A percentile compares a stretch with the other conserved stretches of the same genome.
Evolutionary conservation across 2,113 vertebrate species (phyloP).

Genomic region (Erythrolamprus reginae): DNA sequence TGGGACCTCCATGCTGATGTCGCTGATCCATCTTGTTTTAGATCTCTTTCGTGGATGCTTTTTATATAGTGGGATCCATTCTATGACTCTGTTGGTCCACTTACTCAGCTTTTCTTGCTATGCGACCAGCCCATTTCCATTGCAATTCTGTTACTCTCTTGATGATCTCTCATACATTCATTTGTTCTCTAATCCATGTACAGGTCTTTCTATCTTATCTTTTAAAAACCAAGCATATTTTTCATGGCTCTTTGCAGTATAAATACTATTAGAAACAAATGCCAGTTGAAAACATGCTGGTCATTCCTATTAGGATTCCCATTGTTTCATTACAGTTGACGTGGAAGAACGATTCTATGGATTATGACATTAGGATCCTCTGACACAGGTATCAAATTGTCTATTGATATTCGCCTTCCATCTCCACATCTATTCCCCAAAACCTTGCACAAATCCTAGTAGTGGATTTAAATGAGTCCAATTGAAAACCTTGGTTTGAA

Average conservation of each 20-base stretch:
- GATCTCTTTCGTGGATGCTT: not conserved
- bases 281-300: not conserved
- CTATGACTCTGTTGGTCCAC: not conserved
- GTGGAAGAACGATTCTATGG: not conserved
- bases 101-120: not conserved
- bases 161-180: not conserved
- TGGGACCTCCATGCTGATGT: not conserved
- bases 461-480: not conserved
- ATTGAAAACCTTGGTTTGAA: not conserved
- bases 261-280: not conserved
- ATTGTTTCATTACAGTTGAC: not conserved
- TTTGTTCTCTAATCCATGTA: too few species aligned
- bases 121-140: too few species aligned
- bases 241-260: too few species aligned
- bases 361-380: not conserved
- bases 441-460: not conserved
- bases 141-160: not conserved
- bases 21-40: not conserved
- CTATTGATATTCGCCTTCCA: not conserved
- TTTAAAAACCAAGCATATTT: too few species aligned
- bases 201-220: too few species aligned
- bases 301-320: not conserved
- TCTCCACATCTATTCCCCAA: not conserved
- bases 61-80: not conserved
- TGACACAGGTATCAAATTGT: not conserved